Evolutionary conservation across 2,888 invertebrate genomes (phyloP).

Genomic region (Mesorhabditis belari): DNA sequence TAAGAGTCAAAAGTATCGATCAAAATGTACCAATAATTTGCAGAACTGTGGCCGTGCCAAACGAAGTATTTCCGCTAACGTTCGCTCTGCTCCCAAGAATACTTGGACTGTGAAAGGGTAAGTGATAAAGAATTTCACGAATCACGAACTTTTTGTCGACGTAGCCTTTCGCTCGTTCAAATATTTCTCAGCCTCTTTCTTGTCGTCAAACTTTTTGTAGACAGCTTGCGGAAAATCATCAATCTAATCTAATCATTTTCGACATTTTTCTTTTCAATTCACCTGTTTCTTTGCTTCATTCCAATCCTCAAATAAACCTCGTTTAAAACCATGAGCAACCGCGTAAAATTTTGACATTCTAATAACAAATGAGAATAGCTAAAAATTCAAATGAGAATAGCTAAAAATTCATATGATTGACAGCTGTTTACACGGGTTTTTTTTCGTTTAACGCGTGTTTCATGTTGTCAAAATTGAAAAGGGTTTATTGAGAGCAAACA

Average conservation of each 20-base stretch:
- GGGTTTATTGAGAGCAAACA: too few species aligned
- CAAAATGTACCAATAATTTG: too few species aligned
- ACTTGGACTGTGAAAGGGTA: too few species aligned
- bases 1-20: too few species aligned
- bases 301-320: constrained; percentile 17
- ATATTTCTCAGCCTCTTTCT: constrained; percentile 36
- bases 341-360: constrained; percentile 30
- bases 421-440: too few species aligned
- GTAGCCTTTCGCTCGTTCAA: constrained; percentile 21
- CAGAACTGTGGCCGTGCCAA: too few species aligned
- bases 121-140: background rate
- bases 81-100: too few species aligned
- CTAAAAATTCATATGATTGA: too few species aligned
- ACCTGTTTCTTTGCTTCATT: constrained; percentile 12
- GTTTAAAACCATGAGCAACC: constrained; percentile 32
- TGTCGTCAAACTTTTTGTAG: constrained; percentile 36
- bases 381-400: too few species aligned
- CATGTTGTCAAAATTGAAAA: too few species aligned
- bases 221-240: constrained; percentile 37
- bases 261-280: background rate
- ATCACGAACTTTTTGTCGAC: constrained; percentile 21
- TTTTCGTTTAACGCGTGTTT: too few species aligned
- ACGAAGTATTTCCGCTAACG: too few species aligned
- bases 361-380: background rate
- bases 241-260: constrained; percentile 12